phyloP scores from a whole-genome alignment of 2,113 vertebrate species.

The Colaptes auratus region DNA sequence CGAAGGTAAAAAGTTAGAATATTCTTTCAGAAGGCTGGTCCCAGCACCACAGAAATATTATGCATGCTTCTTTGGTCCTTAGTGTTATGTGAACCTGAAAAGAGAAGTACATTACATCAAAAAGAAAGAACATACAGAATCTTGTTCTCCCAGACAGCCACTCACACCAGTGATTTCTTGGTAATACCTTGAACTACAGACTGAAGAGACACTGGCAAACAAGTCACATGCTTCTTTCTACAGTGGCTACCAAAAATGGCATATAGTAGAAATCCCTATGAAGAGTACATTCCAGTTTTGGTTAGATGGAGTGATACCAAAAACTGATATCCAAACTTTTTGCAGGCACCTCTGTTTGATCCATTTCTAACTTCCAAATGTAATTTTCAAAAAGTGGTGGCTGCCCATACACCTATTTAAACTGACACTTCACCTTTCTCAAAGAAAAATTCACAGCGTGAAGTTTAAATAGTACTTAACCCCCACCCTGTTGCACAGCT shows the following conservation, averaged over 20 bases:
- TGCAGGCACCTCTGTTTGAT: background rate
- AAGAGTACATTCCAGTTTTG: background rate
- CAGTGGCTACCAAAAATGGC: background rate
- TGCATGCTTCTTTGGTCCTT: constrained; percentile 32
- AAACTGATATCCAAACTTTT: background rate
- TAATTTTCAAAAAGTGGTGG: background rate
- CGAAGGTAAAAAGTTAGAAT: constrained; percentile 25
- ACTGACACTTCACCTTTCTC: background rate
- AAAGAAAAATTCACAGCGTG: background rate
- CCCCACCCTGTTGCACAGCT: background rate
- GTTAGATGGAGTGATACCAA: background rate
- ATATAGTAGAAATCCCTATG: background rate
- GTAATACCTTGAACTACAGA: background rate
- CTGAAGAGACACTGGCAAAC: background rate
- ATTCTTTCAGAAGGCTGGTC: constrained; percentile 25
- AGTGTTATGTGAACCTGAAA: constrained; percentile 57
- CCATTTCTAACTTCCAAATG: background rate
- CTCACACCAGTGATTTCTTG: background rate
- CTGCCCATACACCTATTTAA: background rate
- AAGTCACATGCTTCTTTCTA: background rate
- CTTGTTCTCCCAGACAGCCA: background rate
- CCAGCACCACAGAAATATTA: constrained; percentile 49
- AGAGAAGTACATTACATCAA: constrained; percentile 9
- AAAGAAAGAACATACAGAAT: background rate
- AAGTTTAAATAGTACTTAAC: background rate